Conservation (phyloP, 1,140 invertebrate genomes). For the Hyphantria cunea region DNA sequence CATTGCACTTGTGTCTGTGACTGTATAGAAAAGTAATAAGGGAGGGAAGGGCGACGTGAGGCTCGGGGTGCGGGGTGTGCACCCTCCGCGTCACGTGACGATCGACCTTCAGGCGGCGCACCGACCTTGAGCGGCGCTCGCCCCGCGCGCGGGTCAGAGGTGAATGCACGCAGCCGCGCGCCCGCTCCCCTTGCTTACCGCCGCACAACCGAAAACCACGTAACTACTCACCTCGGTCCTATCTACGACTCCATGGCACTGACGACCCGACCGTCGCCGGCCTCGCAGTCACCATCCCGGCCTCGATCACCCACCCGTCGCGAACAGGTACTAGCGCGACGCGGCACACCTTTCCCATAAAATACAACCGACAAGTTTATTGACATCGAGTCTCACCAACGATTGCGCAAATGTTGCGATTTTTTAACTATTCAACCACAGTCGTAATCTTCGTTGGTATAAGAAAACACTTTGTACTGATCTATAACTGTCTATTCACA, state of each 20-base stretch:
- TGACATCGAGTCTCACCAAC: slow-evolving; percentile 75
- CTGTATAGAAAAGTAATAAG: slow-evolving; percentile 47
- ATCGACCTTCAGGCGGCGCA: slow-evolving; percentile 78
- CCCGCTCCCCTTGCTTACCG: slow-evolving; percentile 41
- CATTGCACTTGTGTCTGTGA: slow-evolving; percentile 44
- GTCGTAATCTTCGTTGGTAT: slow-evolving; percentile 51
- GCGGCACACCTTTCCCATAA: slow-evolving; percentile 80
- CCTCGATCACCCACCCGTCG: slow-evolving; percentile 59
- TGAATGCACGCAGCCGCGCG: slow-evolving; percentile 69
- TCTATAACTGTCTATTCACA: slow-evolving; percentile 60
- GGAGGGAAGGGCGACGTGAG: slow-evolving; percentile 31
- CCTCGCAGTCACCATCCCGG: slow-evolving; percentile 51
- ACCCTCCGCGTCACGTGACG: slow-evolving; percentile 73
- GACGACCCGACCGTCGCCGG: slow-evolving; percentile 45
- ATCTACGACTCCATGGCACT: slow-evolving; percentile 54
- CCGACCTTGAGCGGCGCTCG: slow-evolving; percentile 77
- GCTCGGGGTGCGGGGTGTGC: slow-evolving; percentile 57
- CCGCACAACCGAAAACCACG: slow-evolving; percentile 31
- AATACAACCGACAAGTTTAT: slow-evolving; percentile 80
- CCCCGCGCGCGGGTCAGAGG: slow-evolving; percentile 78
- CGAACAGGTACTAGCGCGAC: slow-evolving; percentile 72
- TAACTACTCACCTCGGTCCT: slow-evolving; percentile 63
- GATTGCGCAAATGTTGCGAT: slow-evolving; percentile 68
- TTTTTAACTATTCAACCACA: slow-evolving; percentile 51
- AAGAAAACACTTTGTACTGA: slow-evolving; percentile 57